These are phyloP conservation scores for Rhabdophis nuchalis DNA, from an alignment of 2,797 vertebrate species.

Conservation along the genomic window DNA sequence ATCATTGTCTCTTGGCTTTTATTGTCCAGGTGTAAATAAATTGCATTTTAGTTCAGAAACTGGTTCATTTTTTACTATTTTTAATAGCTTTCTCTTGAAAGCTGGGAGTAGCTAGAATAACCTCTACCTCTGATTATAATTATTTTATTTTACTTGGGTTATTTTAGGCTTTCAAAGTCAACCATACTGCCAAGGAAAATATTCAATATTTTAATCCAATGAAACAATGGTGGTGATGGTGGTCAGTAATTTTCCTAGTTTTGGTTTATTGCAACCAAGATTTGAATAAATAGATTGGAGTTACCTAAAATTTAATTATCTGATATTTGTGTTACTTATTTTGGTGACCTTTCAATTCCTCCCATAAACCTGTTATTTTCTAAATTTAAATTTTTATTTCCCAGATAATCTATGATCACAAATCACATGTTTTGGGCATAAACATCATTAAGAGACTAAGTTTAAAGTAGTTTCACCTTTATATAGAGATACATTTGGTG, in stretches of 20 bases:
- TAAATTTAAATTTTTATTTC: not conserved
- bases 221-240: not conserved
- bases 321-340: not conserved
- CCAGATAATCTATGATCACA: not conserved
- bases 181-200: not conserved
- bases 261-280: not conserved
- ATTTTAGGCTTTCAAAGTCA: not conserved
- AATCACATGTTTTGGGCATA: slow-evolving; percentile 14
- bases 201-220: not conserved
- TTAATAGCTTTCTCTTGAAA: not conserved
- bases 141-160: not conserved
- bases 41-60: not conserved
- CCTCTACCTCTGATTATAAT: not conserved
- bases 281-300: not conserved
- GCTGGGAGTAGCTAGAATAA: not conserved
- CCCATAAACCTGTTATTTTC: not conserved
- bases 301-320: not conserved
- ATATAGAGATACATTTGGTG: slow-evolving; percentile 10
- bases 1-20: not conserved
- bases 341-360: not conserved
- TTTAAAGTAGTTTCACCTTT: slow-evolving; percentile 9
- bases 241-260: not conserved
- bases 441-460: slow-evolving; percentile 9
- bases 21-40: not conserved
- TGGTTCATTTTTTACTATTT: not conserved